These are phyloP conservation scores for Bhutanitis thaidina DNA, from an alignment of 2,888 invertebrate genomes.

Conservation along the genomic window DNA sequence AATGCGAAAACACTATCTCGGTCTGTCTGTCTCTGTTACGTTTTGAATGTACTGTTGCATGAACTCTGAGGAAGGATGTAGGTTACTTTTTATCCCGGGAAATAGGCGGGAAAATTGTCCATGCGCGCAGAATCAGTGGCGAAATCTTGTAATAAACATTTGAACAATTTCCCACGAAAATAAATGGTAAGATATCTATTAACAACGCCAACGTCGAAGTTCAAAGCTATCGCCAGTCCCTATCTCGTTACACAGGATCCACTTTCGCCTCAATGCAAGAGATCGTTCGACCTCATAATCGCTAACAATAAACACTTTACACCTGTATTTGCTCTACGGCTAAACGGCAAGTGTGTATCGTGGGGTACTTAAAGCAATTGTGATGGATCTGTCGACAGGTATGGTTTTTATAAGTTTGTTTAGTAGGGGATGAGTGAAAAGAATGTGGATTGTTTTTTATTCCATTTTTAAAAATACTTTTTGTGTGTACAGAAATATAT, in stretches of 20 bases:
- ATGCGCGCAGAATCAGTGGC: neutral
- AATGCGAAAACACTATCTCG: too few relatives aligned
- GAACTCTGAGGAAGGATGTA: too few relatives aligned
- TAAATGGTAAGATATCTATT: neutral
- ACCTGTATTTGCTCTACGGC: conserved; percentile 68
- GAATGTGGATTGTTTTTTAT: neutral
- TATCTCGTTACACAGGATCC: neutral
- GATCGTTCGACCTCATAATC: conserved; percentile 18
- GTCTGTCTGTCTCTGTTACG: too few relatives aligned
- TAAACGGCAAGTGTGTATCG: conserved; percentile 43
- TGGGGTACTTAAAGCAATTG: conserved; percentile 9
- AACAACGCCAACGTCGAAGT: neutral
- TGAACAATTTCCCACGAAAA: neutral
- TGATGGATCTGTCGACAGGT: conserved; percentile 36
- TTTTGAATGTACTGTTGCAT: too few relatives aligned
- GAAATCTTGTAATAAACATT: conserved; percentile 1
- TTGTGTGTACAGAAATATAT: neutral
- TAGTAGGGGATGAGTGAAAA: neutral
- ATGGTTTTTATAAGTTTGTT: conserved; percentile 23
- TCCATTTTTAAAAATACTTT: neutral
- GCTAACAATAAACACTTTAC: conserved; percentile 29
- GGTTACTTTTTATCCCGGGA: too few relatives aligned
- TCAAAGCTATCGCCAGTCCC: neutral
- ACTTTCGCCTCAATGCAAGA: neutral
- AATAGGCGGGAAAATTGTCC: too few relatives aligned